These are phyloP conservation scores for Ceramica pisi DNA, from an alignment of 2,888 invertebrate species.

Conservation along the genomic window DNA sequence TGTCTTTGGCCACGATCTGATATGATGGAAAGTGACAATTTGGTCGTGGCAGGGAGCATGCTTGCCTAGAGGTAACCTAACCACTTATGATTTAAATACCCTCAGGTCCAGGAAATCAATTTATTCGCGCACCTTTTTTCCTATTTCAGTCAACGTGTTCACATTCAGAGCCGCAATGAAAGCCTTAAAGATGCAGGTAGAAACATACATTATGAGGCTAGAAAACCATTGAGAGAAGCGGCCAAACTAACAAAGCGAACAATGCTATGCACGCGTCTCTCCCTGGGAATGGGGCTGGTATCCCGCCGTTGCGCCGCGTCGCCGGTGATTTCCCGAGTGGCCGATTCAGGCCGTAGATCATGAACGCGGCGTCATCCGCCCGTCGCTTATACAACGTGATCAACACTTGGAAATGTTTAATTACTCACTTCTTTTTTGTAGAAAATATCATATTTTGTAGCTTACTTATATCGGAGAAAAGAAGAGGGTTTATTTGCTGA, in stretches of 20 bases:
- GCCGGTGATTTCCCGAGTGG: constrained; percentile 84
- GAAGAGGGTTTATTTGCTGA: neutral
- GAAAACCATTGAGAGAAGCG: constrained; percentile 11
- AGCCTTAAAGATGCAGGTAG: neutral
- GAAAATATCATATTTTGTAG: constrained; percentile 2
- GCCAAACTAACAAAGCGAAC: constrained; percentile 29
- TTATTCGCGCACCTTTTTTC: too few species aligned
- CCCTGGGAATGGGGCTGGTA: constrained; percentile 28
- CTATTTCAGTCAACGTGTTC: neutral
- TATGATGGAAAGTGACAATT: too few species aligned
- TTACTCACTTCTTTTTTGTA: constrained; percentile 26
- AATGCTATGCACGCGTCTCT: constrained; percentile 50
- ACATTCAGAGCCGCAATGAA: neutral
- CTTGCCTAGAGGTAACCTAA: too few species aligned
- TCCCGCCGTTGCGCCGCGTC: constrained; percentile 35
- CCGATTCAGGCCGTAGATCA: constrained; percentile 73
- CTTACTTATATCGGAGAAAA: neutral
- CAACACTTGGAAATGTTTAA: constrained; percentile 50
- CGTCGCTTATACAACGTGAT: constrained; percentile 44
- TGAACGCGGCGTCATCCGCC: constrained; percentile 60
- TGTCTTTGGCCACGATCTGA: too few species aligned
- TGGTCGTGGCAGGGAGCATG: too few species aligned
- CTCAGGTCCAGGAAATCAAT: too few species aligned
- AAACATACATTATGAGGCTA: neutral
- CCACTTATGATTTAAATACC: too few species aligned